These are phyloP conservation scores for Euplexia lucipara DNA, from an alignment of 2,888 invertebrate genomes.

Conservation along the genomic window DNA sequence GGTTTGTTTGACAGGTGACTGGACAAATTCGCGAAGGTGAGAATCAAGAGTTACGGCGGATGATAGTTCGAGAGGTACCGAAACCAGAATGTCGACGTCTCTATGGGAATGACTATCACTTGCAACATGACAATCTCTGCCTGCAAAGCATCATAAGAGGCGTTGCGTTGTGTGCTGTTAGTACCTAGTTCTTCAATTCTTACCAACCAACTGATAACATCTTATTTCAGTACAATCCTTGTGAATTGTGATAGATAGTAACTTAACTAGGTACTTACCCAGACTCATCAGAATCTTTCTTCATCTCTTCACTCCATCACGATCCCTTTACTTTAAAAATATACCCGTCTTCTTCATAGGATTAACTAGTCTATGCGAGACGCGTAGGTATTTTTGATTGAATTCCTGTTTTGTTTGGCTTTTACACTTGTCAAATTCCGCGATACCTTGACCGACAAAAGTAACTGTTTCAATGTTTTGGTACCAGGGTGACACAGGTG, in stretches of 20 bases:
- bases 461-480: conserved; percentile 58
- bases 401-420: neutral
- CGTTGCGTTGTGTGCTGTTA: conserved; percentile 85
- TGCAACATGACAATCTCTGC: conserved; percentile 87
- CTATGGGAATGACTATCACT: conserved; percentile 85
- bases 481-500: conserved; percentile 86
- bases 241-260: too few relatives aligned
- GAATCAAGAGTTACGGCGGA: conserved; percentile 85
- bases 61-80: conserved; percentile 81
- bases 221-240: conserved; percentile 1
- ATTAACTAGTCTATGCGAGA: neutral
- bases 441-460: conserved; percentile 35
- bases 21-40: conserved; percentile 86
- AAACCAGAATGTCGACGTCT: conserved; percentile 77
- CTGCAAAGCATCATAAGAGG: conserved; percentile 81
- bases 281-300: neutral
- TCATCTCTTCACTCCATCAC: neutral
- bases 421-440: conserved; percentile 1
- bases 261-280: neutral
- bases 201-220: too few relatives aligned
- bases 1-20: conserved; percentile 73
- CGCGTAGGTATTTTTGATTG: neutral
- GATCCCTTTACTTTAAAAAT: neutral
- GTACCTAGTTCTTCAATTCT: conserved; percentile 55
- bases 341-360: neutral